Conservation (phyloP, 2,888 invertebrate species). For the Callyntrura guangdongensis region DNA sequence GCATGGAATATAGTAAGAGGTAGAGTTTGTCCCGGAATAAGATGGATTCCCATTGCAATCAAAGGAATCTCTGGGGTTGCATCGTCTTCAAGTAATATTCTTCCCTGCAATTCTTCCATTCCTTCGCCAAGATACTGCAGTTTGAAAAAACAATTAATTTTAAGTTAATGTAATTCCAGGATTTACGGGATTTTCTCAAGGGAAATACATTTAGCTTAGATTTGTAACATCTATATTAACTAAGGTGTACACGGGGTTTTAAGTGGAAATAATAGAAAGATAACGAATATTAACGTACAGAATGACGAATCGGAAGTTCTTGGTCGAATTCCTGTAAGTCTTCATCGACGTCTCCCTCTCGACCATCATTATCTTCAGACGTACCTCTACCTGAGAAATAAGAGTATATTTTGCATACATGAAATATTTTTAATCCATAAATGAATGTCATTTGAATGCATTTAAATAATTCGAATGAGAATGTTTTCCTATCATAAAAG, state of each 20-base stretch:
- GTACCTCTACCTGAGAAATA: conserved; percentile 47
- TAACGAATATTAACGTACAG: conserved; percentile 70
- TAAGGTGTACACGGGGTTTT: no score
- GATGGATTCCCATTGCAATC: conserved; percentile 89
- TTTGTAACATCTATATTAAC: no score
- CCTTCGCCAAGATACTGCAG: conserved; percentile 88
- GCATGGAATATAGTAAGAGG: conserved; percentile 89
- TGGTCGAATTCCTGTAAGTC: conserved; percentile 80
- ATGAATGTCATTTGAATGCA: no score
- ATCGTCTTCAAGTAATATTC: conserved; percentile 89
- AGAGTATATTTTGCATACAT: background rate
- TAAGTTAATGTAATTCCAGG: no score
- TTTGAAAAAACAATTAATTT: background rate
- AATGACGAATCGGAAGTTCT: conserved; percentile 82
- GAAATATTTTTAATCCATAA: no score
- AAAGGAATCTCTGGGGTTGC: conserved; percentile 88
- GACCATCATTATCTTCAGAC: conserved; percentile 53
- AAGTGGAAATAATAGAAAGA: no score
- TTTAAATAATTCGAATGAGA: background rate
- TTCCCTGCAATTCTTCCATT: conserved; percentile 89
- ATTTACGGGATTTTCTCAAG: no score
- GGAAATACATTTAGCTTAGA: no score
- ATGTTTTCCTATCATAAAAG: background rate
- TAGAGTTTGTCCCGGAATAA: conserved; percentile 93
- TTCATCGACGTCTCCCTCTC: conserved; percentile 35